Conservation (phyloP, 2,888 invertebrate species). For the Lepidonotus clava region DNA sequence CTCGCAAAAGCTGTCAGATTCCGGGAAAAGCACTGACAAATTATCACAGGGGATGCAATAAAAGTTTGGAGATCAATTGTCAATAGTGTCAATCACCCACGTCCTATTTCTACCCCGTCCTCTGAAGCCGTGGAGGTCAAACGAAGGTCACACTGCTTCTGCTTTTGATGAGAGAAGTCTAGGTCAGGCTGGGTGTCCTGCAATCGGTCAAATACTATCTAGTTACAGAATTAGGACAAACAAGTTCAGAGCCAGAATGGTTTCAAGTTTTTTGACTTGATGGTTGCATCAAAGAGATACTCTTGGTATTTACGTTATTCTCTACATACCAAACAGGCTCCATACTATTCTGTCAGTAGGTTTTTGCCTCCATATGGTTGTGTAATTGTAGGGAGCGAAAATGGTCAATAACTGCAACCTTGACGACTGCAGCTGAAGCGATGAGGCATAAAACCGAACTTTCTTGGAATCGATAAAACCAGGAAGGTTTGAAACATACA, state of each 20-base stretch:
- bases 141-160: neutral
- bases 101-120: neutral
- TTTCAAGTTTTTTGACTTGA: no score
- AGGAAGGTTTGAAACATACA: constrained; percentile 4
- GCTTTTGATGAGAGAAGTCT: neutral
- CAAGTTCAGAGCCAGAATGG: no score
- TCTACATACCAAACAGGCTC: no score
- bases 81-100: neutral
- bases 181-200: no score
- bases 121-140: neutral
- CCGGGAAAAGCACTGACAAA: neutral
- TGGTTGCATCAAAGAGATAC: no score
- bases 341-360: no score
- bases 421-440: neutral
- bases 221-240: no score
- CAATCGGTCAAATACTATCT: no score
- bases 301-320: no score
- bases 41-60: constrained; percentile 3
- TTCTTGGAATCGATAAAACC: neutral
- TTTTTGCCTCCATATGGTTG: no score
- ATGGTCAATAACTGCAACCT: neutral
- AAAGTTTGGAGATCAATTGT: neutral
- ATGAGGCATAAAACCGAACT: neutral
- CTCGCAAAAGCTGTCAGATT: constrained; percentile 11
- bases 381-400: no score